A percentile compares a stretch with the other conserved stretches of the same genome.
Conservation (phyloP, 2,113 vertebrate genomes). For the Neolamprologus devosi region DNA sequence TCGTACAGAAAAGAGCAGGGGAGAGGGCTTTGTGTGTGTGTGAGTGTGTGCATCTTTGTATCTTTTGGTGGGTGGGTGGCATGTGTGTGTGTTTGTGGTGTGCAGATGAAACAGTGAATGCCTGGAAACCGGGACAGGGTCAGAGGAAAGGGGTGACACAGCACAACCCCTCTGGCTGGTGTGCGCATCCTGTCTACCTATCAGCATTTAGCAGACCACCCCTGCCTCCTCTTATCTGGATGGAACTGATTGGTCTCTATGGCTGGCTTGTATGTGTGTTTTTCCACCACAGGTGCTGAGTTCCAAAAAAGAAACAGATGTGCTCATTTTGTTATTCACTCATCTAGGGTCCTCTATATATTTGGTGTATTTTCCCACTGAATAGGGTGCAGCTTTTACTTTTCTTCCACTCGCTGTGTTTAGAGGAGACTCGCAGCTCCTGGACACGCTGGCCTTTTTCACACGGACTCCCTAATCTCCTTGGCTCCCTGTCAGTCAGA, state of each 20-base stretch:
- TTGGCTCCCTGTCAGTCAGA: slow-evolving; percentile 20
- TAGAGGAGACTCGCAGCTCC: not conserved
- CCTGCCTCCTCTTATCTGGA: slow-evolving; percentile 44
- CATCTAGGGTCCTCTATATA: not conserved
- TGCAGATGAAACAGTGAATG: slow-evolving; percentile 6
- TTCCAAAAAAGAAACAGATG: slow-evolving; percentile 1
- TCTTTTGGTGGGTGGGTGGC: not conserved
- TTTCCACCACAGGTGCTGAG: not conserved
- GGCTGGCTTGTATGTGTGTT: not conserved
- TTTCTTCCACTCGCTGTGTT: not conserved
- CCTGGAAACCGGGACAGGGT: slow-evolving; percentile 23
- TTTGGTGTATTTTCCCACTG: not conserved
- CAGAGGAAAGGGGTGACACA: slow-evolving; percentile 12
- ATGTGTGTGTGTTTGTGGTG: not conserved
- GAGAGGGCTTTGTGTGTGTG: not conserved
- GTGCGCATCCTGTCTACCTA: slow-evolving; percentile 40
- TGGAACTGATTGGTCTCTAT: slow-evolving; percentile 33
- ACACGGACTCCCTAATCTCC: slow-evolving; percentile 15
- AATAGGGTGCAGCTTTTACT: not conserved
- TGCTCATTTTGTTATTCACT: not conserved
- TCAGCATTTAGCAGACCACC: slow-evolving; percentile 43
- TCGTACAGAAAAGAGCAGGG: slow-evolving; percentile 13
- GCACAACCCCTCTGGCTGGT: not conserved
- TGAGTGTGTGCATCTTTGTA: not conserved
- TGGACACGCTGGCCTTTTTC: slow-evolving; percentile 6